Percentiles rank a stretch among this genome's conserved stretches.
phyloP scores from a whole-genome alignment of 2,113 vertebrate species.

The Axis porcinus region DNA sequence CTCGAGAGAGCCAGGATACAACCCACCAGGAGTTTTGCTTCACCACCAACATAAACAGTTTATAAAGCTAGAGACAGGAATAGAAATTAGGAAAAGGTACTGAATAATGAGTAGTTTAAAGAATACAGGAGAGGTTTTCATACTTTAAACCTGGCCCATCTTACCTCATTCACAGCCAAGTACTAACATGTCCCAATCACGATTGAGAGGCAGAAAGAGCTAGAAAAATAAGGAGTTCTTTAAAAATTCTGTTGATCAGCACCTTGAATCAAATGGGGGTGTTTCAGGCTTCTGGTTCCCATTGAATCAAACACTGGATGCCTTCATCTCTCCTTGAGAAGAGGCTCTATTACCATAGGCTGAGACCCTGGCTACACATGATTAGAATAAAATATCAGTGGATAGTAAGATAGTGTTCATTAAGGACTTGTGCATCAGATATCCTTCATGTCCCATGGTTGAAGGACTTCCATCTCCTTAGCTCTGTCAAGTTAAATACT shows the following conservation, averaged over 20 bases:
- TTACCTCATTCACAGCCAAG: background rate
- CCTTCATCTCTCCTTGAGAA: background rate
- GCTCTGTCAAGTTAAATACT: background rate
- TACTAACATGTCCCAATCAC: background rate
- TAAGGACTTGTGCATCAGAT: background rate
- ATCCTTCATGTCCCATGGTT: background rate
- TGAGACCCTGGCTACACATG: background rate
- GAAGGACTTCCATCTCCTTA: background rate
- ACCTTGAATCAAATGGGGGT: constrained; percentile 58
- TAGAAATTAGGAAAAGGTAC: background rate
- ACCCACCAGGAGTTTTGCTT: background rate
- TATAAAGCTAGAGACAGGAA: background rate
- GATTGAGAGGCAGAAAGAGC: constrained; percentile 14
- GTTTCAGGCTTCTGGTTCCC: constrained; percentile 31
- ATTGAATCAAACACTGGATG: background rate
- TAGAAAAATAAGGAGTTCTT: constrained; percentile 43
- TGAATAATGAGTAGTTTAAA: background rate
- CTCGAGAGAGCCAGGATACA: background rate
- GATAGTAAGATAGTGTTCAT: background rate
- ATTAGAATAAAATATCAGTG: background rate
- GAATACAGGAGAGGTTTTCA: background rate
- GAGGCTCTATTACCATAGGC: background rate
- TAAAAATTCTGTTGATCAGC: constrained; percentile 32
- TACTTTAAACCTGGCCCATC: background rate
- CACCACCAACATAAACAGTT: background rate